Base-by-base conservation (phyloP, 2,113 vertebrate species). In the Takifugu flavidus region DNA sequence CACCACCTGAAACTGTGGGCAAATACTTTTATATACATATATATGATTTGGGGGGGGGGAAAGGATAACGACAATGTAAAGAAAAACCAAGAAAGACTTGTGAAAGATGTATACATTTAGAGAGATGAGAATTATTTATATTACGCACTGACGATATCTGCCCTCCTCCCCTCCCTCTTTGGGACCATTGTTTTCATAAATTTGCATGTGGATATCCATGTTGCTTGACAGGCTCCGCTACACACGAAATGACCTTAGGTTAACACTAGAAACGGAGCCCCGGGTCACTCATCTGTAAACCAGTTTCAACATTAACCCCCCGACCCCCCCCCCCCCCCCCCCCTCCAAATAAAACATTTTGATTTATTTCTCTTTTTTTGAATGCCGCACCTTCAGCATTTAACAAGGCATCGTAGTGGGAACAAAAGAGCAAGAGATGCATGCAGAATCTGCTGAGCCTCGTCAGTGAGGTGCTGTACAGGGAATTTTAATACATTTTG, bases 401-500 rank as follows among this genome's bases (percentile, higher is more conserved):
- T 92, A 91, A 90, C 92, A 92, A 91, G 93, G 90, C 91, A 87
- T 92, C 93, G 87, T 93, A 93, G 92, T 94, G 93, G 90, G 89
- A 83, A 88, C 91, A 92, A 94, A 95, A 93, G 91, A 89, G 81
- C 92, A 94, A 88, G 93, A 94, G 91, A 87, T 99, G 97, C 97
- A 99, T 98, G 96, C 92, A 91, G 92, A 91, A 92, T 93, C 93
- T 93, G 92, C 89, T 70, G 81, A 94, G 88, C 93, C 94, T 96
- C 94, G 89, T 92, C 89, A 91, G 89, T 90, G 94, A 95, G 95
- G 94, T 70, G 74, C 91, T 98, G 95, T 98, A 99, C 92, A 98
- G 94, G 94, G 88, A 94, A 91, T 98, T 99, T 99, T 99, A 98
- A 96, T 99, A 99, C 94, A 96, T 98, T 99, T 99, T 98, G 95